Percentiles rank a stretch among this genome's conserved stretches.
phyloP scores from a whole-genome alignment of 2,797 vertebrate genomes.

The Australoheros facetus region DNA sequence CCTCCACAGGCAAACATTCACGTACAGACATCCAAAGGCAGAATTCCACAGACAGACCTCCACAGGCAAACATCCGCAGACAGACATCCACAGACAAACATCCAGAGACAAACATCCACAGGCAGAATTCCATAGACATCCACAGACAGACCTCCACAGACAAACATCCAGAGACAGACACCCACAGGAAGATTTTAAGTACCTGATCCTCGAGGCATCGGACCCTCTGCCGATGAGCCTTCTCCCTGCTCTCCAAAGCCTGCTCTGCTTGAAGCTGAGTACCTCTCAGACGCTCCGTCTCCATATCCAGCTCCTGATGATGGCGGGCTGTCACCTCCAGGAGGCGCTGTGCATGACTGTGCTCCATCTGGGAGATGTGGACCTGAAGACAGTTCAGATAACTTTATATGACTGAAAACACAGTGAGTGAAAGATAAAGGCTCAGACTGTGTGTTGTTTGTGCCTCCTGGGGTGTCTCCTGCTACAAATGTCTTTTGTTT shows the following conservation, averaged over 20 bases:
- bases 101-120: background rate
- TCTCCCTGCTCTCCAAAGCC: constrained; percentile 73
- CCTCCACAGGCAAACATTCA: no score
- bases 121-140: no score
- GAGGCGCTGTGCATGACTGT: constrained; percentile 76
- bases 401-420: constrained; percentile 19
- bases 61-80: background rate
- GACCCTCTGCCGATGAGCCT: constrained; percentile 75
- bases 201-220: constrained; percentile 84
- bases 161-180: background rate
- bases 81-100: no score
- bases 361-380: constrained; percentile 76
- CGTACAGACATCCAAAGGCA: no score
- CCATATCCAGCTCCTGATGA: constrained; percentile 77
- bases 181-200: background rate
- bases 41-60: background rate
- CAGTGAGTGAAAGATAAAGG: background rate
- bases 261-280: constrained; percentile 76
- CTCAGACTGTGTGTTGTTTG: background rate
- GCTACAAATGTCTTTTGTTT: background rate
- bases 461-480: background rate
- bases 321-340: constrained; percentile 77
- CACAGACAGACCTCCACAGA: background rate
- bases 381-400: constrained; percentile 66
- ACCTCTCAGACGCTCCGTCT: constrained; percentile 68